phyloP scores from a whole-genome alignment of 64 coral and sea anemone genomes.

The Exaiptasia diaphana region DNA sequence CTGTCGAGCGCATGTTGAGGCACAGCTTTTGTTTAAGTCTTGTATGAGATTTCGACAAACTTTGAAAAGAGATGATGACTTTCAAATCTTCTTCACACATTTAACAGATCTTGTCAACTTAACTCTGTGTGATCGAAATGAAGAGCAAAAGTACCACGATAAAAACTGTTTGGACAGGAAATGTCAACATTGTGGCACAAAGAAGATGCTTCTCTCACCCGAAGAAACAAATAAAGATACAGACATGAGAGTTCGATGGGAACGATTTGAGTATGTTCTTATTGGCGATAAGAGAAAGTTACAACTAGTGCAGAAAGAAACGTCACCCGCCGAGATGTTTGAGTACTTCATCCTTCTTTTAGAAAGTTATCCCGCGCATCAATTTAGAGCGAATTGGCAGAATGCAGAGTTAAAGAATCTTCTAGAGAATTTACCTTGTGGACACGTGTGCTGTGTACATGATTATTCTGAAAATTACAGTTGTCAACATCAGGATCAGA shows the following conservation, averaged over 20 bases:
- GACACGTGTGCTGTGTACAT: slow-evolving; percentile 34
- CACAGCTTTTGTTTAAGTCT: background rate
- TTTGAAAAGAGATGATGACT: background rate
- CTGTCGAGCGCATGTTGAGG: slow-evolving; percentile 31
- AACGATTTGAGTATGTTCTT: slow-evolving; percentile 55
- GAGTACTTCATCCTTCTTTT: slow-evolving; percentile 42
- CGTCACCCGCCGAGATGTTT: slow-evolving; percentile 50
- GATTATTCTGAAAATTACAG: slow-evolving; percentile 59
- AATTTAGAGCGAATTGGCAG: slow-evolving; percentile 62
- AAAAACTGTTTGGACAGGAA: slow-evolving; percentile 10
- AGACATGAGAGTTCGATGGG: slow-evolving; percentile 30
- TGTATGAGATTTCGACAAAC: background rate
- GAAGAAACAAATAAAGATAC: slow-evolving; percentile 24
- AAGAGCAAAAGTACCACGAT: background rate
- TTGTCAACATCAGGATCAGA: slow-evolving; percentile 30
- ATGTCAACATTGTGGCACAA: slow-evolving; percentile 37
- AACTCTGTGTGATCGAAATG: slow-evolving; percentile 48
- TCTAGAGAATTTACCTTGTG: slow-evolving; percentile 28
- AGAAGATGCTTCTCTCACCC: slow-evolving; percentile 19
- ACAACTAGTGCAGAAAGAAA: slow-evolving; percentile 47
- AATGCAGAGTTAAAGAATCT: slow-evolving; percentile 54
- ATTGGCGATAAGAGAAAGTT: slow-evolving; percentile 48
- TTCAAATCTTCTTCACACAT: background rate
- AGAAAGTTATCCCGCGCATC: slow-evolving; percentile 39
- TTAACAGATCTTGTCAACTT: slow-evolving; percentile 19